Evolutionary conservation across 1,140 invertebrate genomes (phyloP).

Genomic region (Myzus persicae): DNA sequence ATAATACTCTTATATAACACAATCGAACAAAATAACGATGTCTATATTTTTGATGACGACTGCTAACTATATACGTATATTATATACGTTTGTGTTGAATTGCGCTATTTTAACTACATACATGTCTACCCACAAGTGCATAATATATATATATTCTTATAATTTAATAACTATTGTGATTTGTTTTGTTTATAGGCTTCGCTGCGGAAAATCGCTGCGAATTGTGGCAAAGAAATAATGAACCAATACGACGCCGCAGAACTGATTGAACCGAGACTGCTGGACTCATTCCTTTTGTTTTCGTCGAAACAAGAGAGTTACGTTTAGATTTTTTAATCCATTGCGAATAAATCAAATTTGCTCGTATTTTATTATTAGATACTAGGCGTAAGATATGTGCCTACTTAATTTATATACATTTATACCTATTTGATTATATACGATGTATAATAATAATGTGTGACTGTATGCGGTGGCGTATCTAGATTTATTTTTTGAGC

Average conservation of each 20-base stretch:
- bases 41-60: background rate
- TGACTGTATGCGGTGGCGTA: background rate
- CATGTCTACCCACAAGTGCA: background rate
- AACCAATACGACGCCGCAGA: constrained; percentile 69
- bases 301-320: constrained; percentile 75
- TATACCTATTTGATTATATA: background rate
- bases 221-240: constrained; percentile 69
- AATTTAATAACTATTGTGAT: background rate
- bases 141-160: background rate
- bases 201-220: constrained; percentile 72
- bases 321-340: constrained; percentile 64
- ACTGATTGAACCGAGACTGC: constrained; percentile 72
- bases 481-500: too few relatives aligned
- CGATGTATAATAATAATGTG: background rate
- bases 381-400: background rate
- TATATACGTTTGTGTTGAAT: background rate
- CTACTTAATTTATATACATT: background rate
- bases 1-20: background rate
- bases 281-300: constrained; percentile 77
- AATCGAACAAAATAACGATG: background rate
- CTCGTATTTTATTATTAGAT: background rate
- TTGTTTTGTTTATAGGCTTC: constrained; percentile 69
- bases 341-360: background rate
- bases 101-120: background rate
- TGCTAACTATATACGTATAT: too few relatives aligned